Percentiles rank a stretch among this genome's conserved stretches.
Conservation (phyloP, 1,140 invertebrate genomes). For the Drosophila nasuta region DNA sequence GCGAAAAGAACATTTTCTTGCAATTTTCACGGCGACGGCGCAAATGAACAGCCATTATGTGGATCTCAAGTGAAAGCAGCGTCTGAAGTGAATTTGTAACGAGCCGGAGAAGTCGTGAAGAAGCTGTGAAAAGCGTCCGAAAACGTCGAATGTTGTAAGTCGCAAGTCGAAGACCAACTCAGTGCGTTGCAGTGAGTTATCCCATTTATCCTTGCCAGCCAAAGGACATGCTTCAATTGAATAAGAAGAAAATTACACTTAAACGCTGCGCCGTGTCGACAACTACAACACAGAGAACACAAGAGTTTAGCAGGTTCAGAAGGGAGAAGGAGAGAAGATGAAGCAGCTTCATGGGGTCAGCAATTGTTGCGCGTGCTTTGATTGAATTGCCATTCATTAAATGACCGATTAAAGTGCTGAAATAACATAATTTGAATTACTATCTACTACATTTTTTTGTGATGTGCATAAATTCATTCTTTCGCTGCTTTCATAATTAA, state of each 20-base stretch:
- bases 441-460: not conserved
- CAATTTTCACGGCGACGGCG: slow-evolving; percentile 57
- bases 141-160: not conserved
- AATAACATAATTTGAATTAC: not conserved
- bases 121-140: not conserved
- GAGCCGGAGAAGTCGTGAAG: slow-evolving; percentile 31
- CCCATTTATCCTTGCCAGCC: slow-evolving; percentile 47
- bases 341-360: slow-evolving; percentile 21
- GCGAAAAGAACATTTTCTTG: slow-evolving; percentile 75
- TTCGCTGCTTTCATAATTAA: slow-evolving; percentile 53
- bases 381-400: slow-evolving; percentile 63
- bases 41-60: slow-evolving; percentile 83
- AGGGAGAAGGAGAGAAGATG: not conserved
- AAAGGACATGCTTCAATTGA: slow-evolving; percentile 82
- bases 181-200: slow-evolving; percentile 71
- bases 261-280: slow-evolving; percentile 76
- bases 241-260: slow-evolving; percentile 83
- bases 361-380: slow-evolving; percentile 46
- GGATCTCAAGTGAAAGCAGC: slow-evolving; percentile 78
- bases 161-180: slow-evolving; percentile 34
- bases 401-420: slow-evolving; percentile 21
- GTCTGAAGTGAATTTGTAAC: slow-evolving; percentile 81
- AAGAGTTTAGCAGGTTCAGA: not conserved
- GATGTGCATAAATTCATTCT: not conserved
- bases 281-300: slow-evolving; percentile 17